Percentiles rank a stretch among this genome's conserved stretches.
phyloP scores from a whole-genome alignment of 2,888 invertebrate species.

The Ligdia adustata region DNA sequence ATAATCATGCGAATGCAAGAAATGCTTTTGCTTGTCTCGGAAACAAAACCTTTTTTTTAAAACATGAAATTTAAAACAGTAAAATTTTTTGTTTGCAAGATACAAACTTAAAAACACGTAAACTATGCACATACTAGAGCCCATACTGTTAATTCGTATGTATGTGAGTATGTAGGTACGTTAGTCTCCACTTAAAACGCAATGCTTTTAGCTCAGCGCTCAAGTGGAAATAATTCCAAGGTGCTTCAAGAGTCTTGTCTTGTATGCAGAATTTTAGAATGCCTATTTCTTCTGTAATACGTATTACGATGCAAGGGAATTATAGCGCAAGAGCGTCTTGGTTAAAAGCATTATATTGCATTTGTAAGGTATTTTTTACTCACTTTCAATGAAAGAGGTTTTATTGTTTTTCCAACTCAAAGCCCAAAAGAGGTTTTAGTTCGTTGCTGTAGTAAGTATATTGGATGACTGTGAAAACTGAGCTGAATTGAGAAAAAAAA shows the following conservation, averaged over 20 bases:
- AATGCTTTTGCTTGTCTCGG: no score
- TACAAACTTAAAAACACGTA: not conserved
- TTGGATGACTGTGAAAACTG: no score
- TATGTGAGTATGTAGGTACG: not conserved
- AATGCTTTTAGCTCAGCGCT: constrained; percentile 21
- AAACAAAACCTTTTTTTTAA: no score
- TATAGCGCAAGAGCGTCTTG: not conserved
- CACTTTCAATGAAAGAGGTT: no score
- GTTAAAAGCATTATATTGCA: constrained; percentile 11
- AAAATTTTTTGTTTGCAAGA: no score
- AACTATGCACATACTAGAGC: not conserved
- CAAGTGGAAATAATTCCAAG: constrained; percentile 20
- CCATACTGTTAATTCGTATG: constrained; percentile 1
- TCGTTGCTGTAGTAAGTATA: no score
- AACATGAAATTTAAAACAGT: no score
- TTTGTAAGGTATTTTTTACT: no score
- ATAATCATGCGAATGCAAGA: no score
- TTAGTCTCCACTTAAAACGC: constrained; percentile 16
- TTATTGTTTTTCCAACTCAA: no score
- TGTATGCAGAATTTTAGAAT: constrained; percentile 19
- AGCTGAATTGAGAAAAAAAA: no score
- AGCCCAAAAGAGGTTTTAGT: no score
- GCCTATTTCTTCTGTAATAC: constrained; percentile 15
- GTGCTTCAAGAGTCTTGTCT: constrained; percentile 6
- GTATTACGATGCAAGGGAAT: constrained; percentile 2